Conservation (phyloP, 2,797 vertebrate species). For the Coregonus suidteri region DNA sequence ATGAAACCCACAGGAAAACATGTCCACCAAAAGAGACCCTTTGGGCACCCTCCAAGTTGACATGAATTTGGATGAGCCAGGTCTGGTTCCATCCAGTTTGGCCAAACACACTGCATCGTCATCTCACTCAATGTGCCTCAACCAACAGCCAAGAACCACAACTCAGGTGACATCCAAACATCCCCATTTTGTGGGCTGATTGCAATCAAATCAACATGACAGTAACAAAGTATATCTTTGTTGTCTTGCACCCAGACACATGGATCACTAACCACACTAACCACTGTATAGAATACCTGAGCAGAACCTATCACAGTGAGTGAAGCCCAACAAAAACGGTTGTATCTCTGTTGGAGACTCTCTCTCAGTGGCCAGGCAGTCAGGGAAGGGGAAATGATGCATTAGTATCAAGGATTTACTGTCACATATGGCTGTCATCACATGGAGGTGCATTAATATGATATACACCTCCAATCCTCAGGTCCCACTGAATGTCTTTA, state of each 20-base stretch:
- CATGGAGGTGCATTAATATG: conserved; percentile 57
- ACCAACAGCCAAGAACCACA: conserved; percentile 11
- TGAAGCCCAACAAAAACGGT: conserved; percentile 49
- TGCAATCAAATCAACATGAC: conserved; percentile 10
- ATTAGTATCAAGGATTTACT: conserved; percentile 69
- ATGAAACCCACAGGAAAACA: neutral
- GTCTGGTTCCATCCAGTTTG: conserved; percentile 26
- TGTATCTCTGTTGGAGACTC: conserved; percentile 42
- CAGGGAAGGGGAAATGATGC: conserved; percentile 64
- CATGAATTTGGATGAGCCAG: conserved; percentile 35
- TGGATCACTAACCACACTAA: neutral
- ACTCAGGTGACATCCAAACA: neutral
- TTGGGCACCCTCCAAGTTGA: conserved; percentile 22
- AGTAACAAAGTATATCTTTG: neutral
- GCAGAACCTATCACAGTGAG: conserved; percentile 32
- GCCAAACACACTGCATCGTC: conserved; percentile 15
- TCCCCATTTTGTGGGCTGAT: neutral
- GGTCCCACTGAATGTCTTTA: conserved; percentile 60
- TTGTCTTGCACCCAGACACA: neutral
- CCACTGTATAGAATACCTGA: neutral
- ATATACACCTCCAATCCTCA: conserved; percentile 57
- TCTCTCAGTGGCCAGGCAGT: conserved; percentile 40
- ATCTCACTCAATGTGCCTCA: conserved; percentile 17
- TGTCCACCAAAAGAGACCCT: conserved; percentile 38
- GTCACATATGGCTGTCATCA: conserved; percentile 63